Conservation (phyloP, 92 coral and sea anemone genomes). For the Heliopora coerulea region DNA sequence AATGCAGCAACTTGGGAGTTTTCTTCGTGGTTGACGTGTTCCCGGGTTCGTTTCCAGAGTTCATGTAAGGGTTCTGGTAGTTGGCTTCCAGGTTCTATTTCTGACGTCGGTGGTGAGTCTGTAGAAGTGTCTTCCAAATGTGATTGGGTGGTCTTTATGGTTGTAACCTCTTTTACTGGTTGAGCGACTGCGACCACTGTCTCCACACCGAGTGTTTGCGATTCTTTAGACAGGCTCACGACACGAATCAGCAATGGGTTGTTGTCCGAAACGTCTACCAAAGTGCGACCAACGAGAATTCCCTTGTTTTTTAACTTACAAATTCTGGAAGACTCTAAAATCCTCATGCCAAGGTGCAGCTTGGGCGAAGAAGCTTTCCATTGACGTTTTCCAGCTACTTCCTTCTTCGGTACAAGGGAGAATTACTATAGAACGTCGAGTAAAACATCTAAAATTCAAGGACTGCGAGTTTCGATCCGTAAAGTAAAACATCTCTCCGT, state of each 20-base stretch:
- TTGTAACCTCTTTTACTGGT: conserved; percentile 38
- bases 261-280: conserved; percentile 27
- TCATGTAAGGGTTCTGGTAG: conserved; percentile 53
- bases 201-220: conserved; percentile 38
- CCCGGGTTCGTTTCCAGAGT: conserved; percentile 41
- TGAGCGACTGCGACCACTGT: conserved; percentile 57
- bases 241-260: conserved; percentile 41
- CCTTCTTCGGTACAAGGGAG: conserved; percentile 38
- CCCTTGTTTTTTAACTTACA: conserved; percentile 39
- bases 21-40: conserved; percentile 34
- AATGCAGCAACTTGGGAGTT: conserved; percentile 4
- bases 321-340: conserved; percentile 42
- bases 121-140: neutral
- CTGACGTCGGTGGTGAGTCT: conserved; percentile 5
- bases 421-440: conserved; percentile 39
- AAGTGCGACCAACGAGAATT: conserved; percentile 32
- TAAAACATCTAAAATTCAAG: conserved; percentile 48
- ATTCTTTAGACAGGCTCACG: conserved; percentile 46
- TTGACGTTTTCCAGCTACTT: conserved; percentile 36
- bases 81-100: conserved; percentile 2
- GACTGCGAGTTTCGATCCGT: conserved; percentile 38
- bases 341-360: conserved; percentile 17
- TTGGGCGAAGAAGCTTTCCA: conserved; percentile 13
- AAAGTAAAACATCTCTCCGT: conserved; percentile 42
- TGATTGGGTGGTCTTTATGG: conserved; percentile 34